Evolutionary conservation across 1,140 invertebrate species (phyloP), one percentile per base, ranked within the genome.

Genomic region (Lerema accius): DNA sequence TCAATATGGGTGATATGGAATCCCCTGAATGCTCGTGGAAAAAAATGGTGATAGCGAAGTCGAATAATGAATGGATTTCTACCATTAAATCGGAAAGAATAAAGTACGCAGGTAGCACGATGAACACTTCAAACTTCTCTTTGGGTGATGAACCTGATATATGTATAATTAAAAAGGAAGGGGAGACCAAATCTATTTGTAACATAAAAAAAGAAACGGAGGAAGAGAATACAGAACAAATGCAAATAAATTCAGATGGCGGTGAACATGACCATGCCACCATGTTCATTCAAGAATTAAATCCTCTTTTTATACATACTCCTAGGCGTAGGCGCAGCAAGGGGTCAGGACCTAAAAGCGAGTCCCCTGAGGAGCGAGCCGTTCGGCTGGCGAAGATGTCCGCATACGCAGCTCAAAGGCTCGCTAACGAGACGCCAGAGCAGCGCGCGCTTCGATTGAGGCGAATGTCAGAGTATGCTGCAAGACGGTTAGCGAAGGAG

Each of bases 351-450:
- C 64, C 71, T 0, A 86, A 84, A 49, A 64, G 63, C 71, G 92
- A 93, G 69, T 81, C 92, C 1, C 76, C 91, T 1, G 90, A 92
- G 28, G 91, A 92, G 66, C 79, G 92, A 48, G 72, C 84, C 4
- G 78, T 79, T 35, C 84, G 92, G 3, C 58, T 93, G 23, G 83
- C 90, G 10, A 93, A 92, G 58, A 91, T 91, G 89, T 87, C 89
- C 0, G 84, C 84, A 19, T 90, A 90, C 62, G 82, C 89, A 59
- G 91, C 81, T 62, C 89, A 81, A 70, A 88, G 92, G 23, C 81
- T 92, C 1, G 92, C 92, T 1, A 92, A 92, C 58, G 92, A 93
- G 67, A 88, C 88, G 13, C 90, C 91, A 0, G 92, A 92, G 15
- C 91, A 93, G 69, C 87, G 92, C 0, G 81, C 86, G 3, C 28